phyloP scores from a whole-genome alignment of 1,140 invertebrate genomes.

The Drosophila trapezifrons region DNA sequence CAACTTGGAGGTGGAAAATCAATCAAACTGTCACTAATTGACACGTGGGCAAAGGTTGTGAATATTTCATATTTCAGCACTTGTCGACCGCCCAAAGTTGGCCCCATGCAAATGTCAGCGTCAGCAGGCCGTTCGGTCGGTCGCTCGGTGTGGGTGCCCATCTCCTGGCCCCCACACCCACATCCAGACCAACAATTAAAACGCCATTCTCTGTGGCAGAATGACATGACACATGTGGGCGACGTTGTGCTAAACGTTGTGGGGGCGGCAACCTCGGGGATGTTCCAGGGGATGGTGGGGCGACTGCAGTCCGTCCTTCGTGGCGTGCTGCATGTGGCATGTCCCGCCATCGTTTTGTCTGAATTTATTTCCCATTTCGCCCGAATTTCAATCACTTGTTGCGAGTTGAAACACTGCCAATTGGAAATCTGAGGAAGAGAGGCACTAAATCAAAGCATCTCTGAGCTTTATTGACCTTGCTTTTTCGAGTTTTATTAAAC shows the following conservation, averaged over 20 bases:
- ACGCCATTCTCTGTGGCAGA: conserved; percentile 30
- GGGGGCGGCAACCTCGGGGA: conserved; percentile 4
- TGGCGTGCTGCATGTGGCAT: conserved; percentile 52
- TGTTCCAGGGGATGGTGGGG: not conserved
- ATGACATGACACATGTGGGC: conserved; percentile 61
- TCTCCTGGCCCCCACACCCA: conserved; percentile 10
- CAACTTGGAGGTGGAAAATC: conserved; percentile 63
- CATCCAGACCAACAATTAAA: conserved; percentile 54
- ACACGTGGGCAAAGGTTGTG: conserved; percentile 56
- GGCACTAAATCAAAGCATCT: conserved; percentile 13
- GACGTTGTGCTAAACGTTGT: conserved; percentile 46
- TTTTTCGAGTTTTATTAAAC: not conserved
- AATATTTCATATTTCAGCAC: conserved; percentile 74
- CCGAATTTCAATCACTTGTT: conserved; percentile 58
- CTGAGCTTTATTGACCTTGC: not conserved
- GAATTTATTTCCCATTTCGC: conserved; percentile 43
- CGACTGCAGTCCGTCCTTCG: conserved; percentile 24
- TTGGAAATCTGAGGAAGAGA: conserved; percentile 1
- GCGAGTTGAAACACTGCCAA: conserved; percentile 34
- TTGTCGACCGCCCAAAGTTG: conserved; percentile 39
- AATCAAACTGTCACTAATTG: conserved; percentile 63
- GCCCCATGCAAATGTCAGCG: conserved; percentile 33
- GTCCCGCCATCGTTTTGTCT: conserved; percentile 49
- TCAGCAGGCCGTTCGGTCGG: not conserved
- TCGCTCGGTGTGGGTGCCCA: not conserved